A percentile compares a stretch with the other conserved stretches of the same genome.
These are phyloP conservation scores for Spatulosminthurus flaviceps DNA, from an alignment of 2,888 invertebrate genomes.

Conservation along the genomic window DNA sequence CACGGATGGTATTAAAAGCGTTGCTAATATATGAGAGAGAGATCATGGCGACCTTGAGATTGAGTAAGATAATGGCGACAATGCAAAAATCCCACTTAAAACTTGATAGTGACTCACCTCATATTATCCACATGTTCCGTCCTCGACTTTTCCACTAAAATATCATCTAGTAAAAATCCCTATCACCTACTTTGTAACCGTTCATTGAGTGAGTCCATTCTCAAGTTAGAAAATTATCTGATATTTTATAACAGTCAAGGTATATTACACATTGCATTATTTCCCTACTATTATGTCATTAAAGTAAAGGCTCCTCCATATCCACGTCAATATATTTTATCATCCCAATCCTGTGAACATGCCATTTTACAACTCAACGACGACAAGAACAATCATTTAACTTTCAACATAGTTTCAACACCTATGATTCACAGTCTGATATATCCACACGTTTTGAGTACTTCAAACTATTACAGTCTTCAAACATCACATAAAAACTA, in stretches of 20 bases:
- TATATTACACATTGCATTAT: not conserved
- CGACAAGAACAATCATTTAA: too few species aligned
- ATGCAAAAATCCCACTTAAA: not conserved
- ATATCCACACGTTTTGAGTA: too few species aligned
- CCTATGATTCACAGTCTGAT: too few species aligned
- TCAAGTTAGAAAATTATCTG: not conserved
- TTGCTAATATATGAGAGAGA: not conserved
- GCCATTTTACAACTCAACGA: too few species aligned
- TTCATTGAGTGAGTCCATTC: not conserved
- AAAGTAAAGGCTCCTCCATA: too few species aligned
- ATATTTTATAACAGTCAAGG: not conserved
- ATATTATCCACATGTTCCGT: not conserved
- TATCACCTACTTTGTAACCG: not conserved
- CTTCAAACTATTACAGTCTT: too few species aligned
- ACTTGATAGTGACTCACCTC: conserved; percentile 13
- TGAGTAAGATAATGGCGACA: not conserved
- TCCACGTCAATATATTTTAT: too few species aligned
- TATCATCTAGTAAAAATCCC: not conserved
- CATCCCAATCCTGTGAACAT: too few species aligned
- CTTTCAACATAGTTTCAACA: too few species aligned
- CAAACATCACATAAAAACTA: too few species aligned
- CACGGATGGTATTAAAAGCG: not conserved
- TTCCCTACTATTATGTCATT: not conserved
- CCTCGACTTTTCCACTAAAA: too few species aligned
- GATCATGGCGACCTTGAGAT: not conserved